These are phyloP conservation scores for Oceanodroma tethys DNA, from an alignment of 2,113 vertebrate species.

Conservation along the genomic window DNA sequence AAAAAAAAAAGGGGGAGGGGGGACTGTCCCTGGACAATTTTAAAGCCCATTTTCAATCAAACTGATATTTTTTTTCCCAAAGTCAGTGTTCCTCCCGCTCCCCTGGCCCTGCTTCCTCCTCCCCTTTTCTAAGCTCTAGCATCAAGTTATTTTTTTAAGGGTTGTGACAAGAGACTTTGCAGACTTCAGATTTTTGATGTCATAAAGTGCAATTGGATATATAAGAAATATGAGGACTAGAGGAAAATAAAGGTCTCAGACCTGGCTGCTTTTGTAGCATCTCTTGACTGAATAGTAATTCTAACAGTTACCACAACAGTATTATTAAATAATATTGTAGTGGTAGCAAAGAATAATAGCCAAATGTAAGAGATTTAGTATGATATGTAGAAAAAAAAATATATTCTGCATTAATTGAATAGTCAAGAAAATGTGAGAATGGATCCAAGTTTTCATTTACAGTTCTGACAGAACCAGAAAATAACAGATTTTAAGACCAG, in stretches of 20 bases:
- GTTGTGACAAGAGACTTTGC: neutral
- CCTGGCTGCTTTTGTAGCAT: neutral
- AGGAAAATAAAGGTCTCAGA: neutral
- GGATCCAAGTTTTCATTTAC: neutral
- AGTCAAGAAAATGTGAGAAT: neutral
- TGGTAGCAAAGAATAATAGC: neutral
- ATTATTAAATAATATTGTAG: neutral
- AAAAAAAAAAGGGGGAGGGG: fast-evolving
- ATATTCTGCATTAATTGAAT: neutral
- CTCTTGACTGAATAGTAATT: neutral
- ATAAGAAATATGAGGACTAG: neutral
- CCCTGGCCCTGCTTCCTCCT: neutral
- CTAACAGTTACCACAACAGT: neutral
- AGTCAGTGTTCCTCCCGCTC: neutral
- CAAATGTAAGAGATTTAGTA: neutral
- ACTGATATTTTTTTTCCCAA: neutral
- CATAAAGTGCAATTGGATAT: neutral
- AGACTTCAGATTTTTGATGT: neutral
- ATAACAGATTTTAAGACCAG: neutral
- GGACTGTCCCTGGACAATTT: neutral
- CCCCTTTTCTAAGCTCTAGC: neutral
- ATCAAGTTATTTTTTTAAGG: neutral
- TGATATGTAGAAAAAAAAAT: neutral
- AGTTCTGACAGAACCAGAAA: conserved; percentile 7
- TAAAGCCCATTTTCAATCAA: conserved; percentile 69